Evolutionary conservation across 2,888 invertebrate genomes (phyloP).

Genomic region (Salticus scenicus): DNA sequence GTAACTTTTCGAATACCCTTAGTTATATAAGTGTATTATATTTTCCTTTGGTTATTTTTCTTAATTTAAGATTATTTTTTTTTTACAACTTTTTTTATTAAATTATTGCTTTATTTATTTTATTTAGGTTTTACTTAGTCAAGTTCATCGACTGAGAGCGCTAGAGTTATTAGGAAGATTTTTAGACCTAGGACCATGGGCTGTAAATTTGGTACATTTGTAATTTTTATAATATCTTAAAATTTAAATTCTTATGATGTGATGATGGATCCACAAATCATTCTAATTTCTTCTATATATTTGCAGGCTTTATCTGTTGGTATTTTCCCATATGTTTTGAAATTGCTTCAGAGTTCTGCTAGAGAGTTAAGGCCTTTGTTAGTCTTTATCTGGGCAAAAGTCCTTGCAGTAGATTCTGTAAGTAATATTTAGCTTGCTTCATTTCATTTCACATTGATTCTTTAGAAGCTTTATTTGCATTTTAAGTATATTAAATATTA

Average conservation of each 20-base stretch:
- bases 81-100: too few relatives aligned
- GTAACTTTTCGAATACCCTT: too few relatives aligned
- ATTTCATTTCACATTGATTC: too few relatives aligned
- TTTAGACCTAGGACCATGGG: slow-evolving; percentile 96
- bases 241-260: too few relatives aligned
- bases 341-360: slow-evolving; percentile 95
- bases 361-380: slow-evolving; percentile 92
- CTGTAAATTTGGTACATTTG: slow-evolving; percentile 84
- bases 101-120: too few relatives aligned
- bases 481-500: too few relatives aligned
- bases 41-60: too few relatives aligned
- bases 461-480: too few relatives aligned
- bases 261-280: not conserved
- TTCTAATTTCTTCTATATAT: not conserved
- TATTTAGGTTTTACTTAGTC: slow-evolving; percentile 79
- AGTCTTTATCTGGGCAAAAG: slow-evolving; percentile 99
- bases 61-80: too few relatives aligned
- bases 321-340: slow-evolving; percentile 98
- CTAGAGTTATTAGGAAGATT: slow-evolving; percentile 93
- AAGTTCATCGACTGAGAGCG: slow-evolving; percentile 93
- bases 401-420: slow-evolving; percentile 95
- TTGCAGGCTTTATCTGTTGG: slow-evolving; percentile 91
- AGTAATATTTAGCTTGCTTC: slow-evolving; percentile 77
- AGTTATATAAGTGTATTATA: too few relatives aligned
- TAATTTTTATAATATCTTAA: too few relatives aligned